Percentiles rank a stretch among this genome's conserved stretches.
Evolutionary conservation across 2,113 vertebrate genomes (phyloP).

Genomic region (Oostethus manadensis): DNA sequence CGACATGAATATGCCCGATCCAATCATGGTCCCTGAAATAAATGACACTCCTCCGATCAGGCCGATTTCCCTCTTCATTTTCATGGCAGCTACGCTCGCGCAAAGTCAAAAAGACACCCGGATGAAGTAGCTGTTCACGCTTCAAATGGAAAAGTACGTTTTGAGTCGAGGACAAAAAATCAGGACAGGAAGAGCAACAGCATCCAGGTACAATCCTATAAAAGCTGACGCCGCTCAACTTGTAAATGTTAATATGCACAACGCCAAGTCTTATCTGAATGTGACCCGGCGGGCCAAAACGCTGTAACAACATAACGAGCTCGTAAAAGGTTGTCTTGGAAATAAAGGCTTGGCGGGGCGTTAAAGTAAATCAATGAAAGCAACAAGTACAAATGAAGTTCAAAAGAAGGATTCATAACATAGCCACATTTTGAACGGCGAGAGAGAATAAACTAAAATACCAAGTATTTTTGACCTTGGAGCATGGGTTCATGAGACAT

Average conservation of each 20-base stretch:
- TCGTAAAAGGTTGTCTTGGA: not conserved
- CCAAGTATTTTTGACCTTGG: too few relatives aligned
- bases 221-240: not conserved
- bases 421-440: too few relatives aligned
- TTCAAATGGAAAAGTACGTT: not conserved
- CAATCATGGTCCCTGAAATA: constrained; percentile 79
- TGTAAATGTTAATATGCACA: constrained; percentile 3
- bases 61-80: constrained; percentile 55
- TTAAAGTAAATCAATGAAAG: too few relatives aligned
- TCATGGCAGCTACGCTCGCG: constrained; percentile 28
- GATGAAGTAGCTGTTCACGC: not conserved
- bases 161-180: not conserved
- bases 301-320: not conserved
- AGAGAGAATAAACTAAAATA: too few relatives aligned
- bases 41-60: constrained; percentile 72
- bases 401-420: too few relatives aligned
- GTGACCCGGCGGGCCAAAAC: not conserved
- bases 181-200: not conserved
- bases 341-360: too few relatives aligned
- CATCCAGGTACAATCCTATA: not conserved
- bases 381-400: too few relatives aligned
- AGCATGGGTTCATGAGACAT: too few relatives aligned
- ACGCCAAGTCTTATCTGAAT: not conserved
- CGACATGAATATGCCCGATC: constrained; percentile 75
- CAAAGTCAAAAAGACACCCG: not conserved